Evolutionary conservation across 2,888 invertebrate species (phyloP).

Genomic region (Asteroscopus sphinx): DNA sequence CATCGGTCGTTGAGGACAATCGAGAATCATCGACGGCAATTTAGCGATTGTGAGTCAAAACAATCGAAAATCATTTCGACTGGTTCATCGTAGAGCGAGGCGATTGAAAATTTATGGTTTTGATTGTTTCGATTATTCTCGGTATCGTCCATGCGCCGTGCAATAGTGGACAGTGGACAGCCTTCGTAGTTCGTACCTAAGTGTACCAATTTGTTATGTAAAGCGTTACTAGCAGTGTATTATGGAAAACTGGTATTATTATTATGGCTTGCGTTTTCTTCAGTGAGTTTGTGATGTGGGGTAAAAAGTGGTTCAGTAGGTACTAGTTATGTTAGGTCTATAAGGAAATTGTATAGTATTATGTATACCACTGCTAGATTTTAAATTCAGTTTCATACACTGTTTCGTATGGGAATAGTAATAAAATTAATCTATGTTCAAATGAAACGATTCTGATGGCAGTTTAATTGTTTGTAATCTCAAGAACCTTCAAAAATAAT

Average conservation of each 20-base stretch:
- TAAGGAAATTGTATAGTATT: constrained; percentile 22
- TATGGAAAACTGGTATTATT: constrained; percentile 55
- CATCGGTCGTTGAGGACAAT: too few species aligned
- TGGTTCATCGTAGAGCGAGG: too few species aligned
- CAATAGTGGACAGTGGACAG: constrained; percentile 62
- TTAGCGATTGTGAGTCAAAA: too few species aligned
- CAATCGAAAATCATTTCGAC: too few species aligned
- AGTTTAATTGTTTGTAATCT: not conserved
- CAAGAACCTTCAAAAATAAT: not conserved
- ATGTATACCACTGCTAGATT: too few species aligned
- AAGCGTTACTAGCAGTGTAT: constrained; percentile 58
- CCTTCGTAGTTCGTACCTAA: constrained; percentile 52
- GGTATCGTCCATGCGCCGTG: constrained; percentile 65
- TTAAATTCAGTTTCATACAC: not conserved
- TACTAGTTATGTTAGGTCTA: constrained; percentile 7
- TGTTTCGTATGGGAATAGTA: too few species aligned
- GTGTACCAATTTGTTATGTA: constrained; percentile 67
- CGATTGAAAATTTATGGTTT: too few species aligned
- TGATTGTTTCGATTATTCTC: too few species aligned
- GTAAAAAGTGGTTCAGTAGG: constrained; percentile 34
- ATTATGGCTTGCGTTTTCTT: constrained; percentile 48
- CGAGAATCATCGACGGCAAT: too few species aligned
- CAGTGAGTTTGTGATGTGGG: constrained; percentile 31
- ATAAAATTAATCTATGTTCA: not conserved
- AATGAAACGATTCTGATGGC: not conserved